Evolutionary conservation across 1,140 invertebrate genomes (phyloP).

Genomic region (Mylabris phalerata): DNA sequence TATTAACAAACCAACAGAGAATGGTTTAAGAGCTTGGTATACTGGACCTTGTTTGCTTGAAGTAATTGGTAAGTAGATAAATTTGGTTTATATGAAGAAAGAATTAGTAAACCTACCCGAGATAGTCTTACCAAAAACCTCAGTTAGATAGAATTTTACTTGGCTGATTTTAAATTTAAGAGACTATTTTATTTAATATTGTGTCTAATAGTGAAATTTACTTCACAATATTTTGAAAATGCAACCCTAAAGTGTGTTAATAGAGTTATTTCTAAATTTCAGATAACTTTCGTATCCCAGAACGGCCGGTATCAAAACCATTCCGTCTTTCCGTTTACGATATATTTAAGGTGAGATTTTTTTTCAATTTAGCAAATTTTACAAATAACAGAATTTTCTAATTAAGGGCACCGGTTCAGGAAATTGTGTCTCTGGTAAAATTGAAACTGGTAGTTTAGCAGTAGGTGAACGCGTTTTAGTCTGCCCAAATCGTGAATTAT

Average conservation of each 20-base stretch:
- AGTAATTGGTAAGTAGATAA: conserved; percentile 62
- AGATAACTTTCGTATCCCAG: conserved; percentile 78
- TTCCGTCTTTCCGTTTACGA: conserved; percentile 90
- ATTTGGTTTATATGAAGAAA: conserved; percentile 3
- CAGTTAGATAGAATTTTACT: too few relatives aligned
- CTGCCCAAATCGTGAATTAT: conserved; percentile 76
- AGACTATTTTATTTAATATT: too few relatives aligned
- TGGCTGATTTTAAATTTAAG: too few relatives aligned
- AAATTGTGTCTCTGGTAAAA: conserved; percentile 79
- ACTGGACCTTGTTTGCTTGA: conserved; percentile 72
- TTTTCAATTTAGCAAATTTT: conserved; percentile 1
- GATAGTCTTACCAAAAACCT: too few relatives aligned
- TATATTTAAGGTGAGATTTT: conserved; percentile 69
- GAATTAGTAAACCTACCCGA: background rate
- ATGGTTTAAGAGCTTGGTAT: conserved; percentile 74
- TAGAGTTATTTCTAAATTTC: conserved; percentile 2
- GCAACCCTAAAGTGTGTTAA: background rate
- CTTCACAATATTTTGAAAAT: background rate
- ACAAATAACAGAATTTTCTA: background rate
- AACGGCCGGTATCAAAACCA: conserved; percentile 79
- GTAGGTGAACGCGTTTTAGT: conserved; percentile 82
- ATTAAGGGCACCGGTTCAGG: conserved; percentile 68
- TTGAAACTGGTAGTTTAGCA: conserved; percentile 86
- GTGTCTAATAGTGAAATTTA: too few relatives aligned
- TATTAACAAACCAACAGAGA: conserved; percentile 58